Conservation (phyloP, 1,140 invertebrate genomes). For the Calycopis cecrops region DNA sequence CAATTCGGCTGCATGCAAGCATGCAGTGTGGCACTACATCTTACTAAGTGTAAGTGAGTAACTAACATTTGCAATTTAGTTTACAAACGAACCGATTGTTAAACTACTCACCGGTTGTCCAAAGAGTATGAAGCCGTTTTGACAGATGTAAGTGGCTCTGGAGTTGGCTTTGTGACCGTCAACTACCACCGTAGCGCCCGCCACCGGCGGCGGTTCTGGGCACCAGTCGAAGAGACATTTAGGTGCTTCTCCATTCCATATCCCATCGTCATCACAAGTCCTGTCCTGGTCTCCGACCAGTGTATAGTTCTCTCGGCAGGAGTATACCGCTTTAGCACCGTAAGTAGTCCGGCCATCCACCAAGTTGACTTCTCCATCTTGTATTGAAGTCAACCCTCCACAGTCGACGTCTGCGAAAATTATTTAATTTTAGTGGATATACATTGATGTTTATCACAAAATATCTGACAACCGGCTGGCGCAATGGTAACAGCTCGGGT, state of each 20-base stretch:
- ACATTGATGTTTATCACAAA: neutral
- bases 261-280: conserved; percentile 85
- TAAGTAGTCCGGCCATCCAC: conserved; percentile 84
- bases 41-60: no score
- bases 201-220: conserved; percentile 83
- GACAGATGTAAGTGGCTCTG: conserved; percentile 86
- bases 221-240: conserved; percentile 92
- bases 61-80: no score
- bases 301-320: conserved; percentile 90
- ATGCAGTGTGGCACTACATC: no score
- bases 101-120: conserved; percentile 83
- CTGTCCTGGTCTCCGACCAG: conserved; percentile 84
- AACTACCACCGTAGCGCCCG: conserved; percentile 82
- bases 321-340: conserved; percentile 84
- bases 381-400: conserved; percentile 80
- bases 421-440: no score
- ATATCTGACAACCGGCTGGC: no score
- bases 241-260: conserved; percentile 87
- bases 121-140: conserved; percentile 89
- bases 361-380: conserved; percentile 83
- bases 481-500: no score
- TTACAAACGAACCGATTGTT: no score
- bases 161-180: conserved; percentile 85
- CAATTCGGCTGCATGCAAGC: no score
- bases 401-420: conserved; percentile 86